phyloP scores from a whole-genome alignment of 2,797 vertebrate genomes.

The Anas capensis region DNA sequence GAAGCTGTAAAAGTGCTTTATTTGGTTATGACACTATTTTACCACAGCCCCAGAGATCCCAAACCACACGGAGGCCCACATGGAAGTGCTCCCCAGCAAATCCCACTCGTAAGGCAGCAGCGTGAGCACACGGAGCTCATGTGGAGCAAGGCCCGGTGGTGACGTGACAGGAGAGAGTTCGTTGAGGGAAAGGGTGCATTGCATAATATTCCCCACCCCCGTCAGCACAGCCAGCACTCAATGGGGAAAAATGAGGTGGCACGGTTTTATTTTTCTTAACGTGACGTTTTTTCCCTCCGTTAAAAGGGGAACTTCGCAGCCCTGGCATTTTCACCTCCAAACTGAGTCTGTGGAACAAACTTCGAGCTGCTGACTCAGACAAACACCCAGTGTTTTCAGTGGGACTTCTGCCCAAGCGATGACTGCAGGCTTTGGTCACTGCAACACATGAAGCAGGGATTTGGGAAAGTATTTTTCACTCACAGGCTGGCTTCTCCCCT shows the following conservation, averaged over 20 bases:
- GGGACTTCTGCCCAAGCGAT: background rate
- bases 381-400: background rate
- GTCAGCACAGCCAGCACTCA: background rate
- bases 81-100: background rate
- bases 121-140: background rate
- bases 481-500: background rate
- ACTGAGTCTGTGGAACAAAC: constrained; percentile 30
- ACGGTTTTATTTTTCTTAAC: background rate
- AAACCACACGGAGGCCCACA: background rate
- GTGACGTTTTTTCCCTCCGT: background rate
- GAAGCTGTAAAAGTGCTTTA: background rate
- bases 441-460: background rate
- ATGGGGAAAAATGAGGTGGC: constrained; percentile 18
- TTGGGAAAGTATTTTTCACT: background rate
- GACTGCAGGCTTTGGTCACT: constrained; percentile 16
- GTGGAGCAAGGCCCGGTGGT: background rate
- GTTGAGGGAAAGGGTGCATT: constrained; percentile 5
- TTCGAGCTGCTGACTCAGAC: constrained; percentile 26
- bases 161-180: background rate
- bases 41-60: rapidly evolving
- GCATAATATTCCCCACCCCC: constrained; percentile 5
- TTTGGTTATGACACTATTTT: background rate
- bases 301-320: constrained; percentile 39
- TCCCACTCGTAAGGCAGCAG: background rate
- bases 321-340: background rate